phyloP scores from a whole-genome alignment of 2,888 invertebrate species.

The Capitulum mitella region DNA sequence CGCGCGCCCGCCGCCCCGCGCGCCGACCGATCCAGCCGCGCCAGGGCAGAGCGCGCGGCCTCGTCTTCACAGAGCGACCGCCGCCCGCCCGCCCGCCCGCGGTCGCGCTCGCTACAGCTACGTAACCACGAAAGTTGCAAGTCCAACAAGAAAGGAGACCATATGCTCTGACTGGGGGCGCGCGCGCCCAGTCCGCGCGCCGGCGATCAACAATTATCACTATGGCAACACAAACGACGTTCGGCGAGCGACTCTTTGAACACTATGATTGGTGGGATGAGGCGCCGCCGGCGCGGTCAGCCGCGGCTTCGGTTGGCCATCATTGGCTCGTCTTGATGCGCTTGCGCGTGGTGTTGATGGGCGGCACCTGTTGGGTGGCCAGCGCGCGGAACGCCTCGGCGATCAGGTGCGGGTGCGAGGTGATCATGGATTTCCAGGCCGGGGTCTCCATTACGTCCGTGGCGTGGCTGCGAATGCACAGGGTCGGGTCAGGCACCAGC shows the following conservation, averaged over 20 bases:
- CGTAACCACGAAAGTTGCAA: background rate
- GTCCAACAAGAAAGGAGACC: slow-evolving; percentile 15
- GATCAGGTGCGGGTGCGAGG: slow-evolving; percentile 93
- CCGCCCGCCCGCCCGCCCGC: background rate
- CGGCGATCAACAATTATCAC: slow-evolving; percentile 12
- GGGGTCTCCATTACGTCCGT: slow-evolving; percentile 98
- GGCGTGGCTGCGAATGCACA: slow-evolving; percentile 65
- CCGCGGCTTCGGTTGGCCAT: background rate
- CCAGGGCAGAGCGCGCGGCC: background rate
- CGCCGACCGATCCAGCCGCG: too few species aligned
- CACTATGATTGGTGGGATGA: slow-evolving; percentile 23
- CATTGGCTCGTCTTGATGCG: slow-evolving; percentile 60
- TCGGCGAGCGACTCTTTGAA: background rate
- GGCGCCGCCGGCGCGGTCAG: background rate
- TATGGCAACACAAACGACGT: slow-evolving; percentile 19
- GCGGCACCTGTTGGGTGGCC: slow-evolving; percentile 97
- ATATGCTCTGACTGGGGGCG: slow-evolving; percentile 16
- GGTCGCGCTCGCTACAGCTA: background rate
- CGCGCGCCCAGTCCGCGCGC: background rate
- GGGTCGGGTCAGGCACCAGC: too few species aligned
- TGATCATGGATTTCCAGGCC: slow-evolving; percentile 97
- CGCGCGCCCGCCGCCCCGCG: background rate
- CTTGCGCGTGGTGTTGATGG: slow-evolving; percentile 94
- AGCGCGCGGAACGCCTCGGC: slow-evolving; percentile 98
- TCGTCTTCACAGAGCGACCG: background rate